Percentiles rank a stretch among this genome's conserved stretches.
Conservation (phyloP, 2,113 vertebrate genomes). For the Ciconia stormi region DNA sequence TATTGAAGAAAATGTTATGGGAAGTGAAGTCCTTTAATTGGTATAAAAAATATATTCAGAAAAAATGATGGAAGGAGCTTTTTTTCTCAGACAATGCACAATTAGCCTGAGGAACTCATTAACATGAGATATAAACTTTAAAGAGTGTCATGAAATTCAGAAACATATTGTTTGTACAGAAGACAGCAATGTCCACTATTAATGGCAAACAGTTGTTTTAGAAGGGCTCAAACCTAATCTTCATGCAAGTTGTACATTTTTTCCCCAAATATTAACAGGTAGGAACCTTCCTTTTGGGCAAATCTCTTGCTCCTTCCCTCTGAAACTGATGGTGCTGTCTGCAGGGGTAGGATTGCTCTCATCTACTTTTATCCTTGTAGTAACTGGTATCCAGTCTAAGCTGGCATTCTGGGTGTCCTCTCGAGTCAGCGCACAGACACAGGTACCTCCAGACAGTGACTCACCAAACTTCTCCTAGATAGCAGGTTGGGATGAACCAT, state of each 20-base stretch:
- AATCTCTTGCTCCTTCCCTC: background rate
- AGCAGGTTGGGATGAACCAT: background rate
- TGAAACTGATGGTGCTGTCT: background rate
- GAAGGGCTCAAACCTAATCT: background rate
- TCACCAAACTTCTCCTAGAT: background rate
- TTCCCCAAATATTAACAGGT: background rate
- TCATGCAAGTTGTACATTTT: background rate
- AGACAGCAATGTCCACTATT: background rate
- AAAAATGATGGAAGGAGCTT: background rate
- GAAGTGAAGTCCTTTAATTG: background rate
- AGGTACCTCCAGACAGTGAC: background rate
- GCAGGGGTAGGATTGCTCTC: background rate
- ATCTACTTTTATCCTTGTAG: background rate
- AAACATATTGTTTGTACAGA: background rate
- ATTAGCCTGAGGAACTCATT: slow-evolving; percentile 25
- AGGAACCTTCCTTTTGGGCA: background rate
- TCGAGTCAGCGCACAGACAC: background rate
- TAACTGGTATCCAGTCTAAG: background rate
- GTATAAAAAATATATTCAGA: background rate
- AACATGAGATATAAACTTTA: slow-evolving; percentile 13
- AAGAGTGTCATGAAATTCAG: background rate
- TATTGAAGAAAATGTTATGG: background rate
- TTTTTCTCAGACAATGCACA: slow-evolving; percentile 3
- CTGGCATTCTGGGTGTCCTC: background rate
- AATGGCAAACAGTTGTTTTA: background rate